Percentiles rank a stretch among this genome's conserved stretches.
Conservation (phyloP, 2,797 vertebrate genomes). For the Distichodus sexfasciatus region DNA sequence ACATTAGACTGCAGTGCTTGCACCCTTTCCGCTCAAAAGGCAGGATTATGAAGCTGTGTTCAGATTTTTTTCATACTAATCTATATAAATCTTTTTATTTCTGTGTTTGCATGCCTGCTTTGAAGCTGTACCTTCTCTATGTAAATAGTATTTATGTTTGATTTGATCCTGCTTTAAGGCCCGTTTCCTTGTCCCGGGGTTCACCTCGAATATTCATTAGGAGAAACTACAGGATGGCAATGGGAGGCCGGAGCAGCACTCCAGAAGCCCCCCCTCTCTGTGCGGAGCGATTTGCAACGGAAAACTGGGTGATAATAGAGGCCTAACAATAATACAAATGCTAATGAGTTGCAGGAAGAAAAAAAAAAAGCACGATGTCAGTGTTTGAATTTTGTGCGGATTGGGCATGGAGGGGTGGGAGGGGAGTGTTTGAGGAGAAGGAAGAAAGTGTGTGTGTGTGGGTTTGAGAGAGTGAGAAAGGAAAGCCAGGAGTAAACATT, state of each 20-base stretch:
- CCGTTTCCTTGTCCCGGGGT: constrained; percentile 52
- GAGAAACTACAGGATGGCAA: constrained; percentile 58
- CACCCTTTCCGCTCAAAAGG: too few relatives aligned
- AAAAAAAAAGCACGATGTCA: constrained; percentile 37
- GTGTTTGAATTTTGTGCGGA: constrained; percentile 34
- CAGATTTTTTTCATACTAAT: too few relatives aligned
- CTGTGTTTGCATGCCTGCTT: not conserved
- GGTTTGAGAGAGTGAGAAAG: constrained; percentile 2
- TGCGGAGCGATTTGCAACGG: constrained; percentile 77
- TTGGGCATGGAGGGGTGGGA: too few relatives aligned
- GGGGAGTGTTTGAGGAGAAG: constrained; percentile 24
- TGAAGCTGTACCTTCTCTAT: too few relatives aligned
- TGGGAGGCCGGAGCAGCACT: constrained; percentile 69
- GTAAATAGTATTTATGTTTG: too few relatives aligned
- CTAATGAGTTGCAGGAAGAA: constrained; percentile 65
- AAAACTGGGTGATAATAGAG: constrained; percentile 71
- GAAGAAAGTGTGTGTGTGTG: constrained; percentile 25
- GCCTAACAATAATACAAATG: constrained; percentile 71
- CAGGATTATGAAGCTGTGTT: too few relatives aligned
- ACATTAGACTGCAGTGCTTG: too few relatives aligned
- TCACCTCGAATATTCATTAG: constrained; percentile 65
- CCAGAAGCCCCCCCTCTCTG: constrained; percentile 66
- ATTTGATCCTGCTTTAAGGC: constrained; percentile 58
- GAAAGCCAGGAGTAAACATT: constrained; percentile 29
- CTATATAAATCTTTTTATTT: not conserved